A percentile compares a stretch with the other conserved stretches of the same genome.
These are phyloP conservation scores for Augochlora pura DNA, from an alignment of 1,140 invertebrate species.

Conservation along the genomic window DNA sequence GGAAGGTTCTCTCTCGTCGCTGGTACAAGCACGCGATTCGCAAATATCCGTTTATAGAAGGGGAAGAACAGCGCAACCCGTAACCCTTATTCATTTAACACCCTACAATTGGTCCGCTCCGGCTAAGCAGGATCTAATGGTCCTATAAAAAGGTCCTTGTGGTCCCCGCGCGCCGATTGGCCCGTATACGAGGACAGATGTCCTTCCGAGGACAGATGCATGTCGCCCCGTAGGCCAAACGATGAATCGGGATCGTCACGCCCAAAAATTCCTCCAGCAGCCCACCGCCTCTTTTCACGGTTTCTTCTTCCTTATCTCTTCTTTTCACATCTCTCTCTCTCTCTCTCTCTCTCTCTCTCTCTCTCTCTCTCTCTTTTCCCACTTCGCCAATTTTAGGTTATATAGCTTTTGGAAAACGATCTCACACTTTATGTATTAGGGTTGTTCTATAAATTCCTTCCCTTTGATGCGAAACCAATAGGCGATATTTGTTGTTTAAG, in stretches of 20 bases:
- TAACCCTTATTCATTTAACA: conserved; percentile 80
- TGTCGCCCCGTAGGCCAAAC: conserved; percentile 56
- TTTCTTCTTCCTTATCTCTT: conserved; percentile 32
- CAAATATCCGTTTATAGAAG: background rate
- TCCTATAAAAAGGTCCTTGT: conserved; percentile 77
- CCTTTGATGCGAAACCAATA: no score
- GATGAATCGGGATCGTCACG: conserved; percentile 78
- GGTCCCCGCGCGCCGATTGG: conserved; percentile 70
- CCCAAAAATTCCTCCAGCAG: conserved; percentile 68
- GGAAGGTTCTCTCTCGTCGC: background rate
- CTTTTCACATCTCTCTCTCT: conserved; percentile 6
- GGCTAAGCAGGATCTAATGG: conserved; percentile 80
- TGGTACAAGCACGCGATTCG: background rate
- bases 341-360: background rate
- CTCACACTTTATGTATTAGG: no score
- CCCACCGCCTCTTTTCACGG: conserved; percentile 49
- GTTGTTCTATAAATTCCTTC: no score
- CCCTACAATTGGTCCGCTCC: conserved; percentile 77
- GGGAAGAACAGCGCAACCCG: conserved; percentile 18
- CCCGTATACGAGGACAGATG: conserved; percentile 73
- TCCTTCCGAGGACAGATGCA: conserved; percentile 74
- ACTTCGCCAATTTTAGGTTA: no score
- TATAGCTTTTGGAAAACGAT: no score
- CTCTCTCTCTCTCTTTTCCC: background rate
- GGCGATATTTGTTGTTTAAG: no score